phyloP scores from a whole-genome alignment of 2,888 invertebrate species.

The Chaitophorus viminalis region DNA sequence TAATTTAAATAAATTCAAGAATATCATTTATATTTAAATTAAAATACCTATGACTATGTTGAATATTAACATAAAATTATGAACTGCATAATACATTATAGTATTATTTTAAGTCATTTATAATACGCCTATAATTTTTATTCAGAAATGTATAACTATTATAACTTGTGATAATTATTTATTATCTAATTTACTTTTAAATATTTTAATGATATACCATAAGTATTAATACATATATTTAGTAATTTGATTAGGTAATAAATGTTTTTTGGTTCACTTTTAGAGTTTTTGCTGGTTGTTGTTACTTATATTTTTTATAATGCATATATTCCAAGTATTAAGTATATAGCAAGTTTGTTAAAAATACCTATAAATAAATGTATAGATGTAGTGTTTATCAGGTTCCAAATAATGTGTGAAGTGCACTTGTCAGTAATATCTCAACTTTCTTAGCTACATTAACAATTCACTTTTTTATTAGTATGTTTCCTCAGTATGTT shows the following conservation, averaged over 20 bases:
- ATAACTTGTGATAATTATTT: too few species aligned
- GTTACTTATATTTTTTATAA: neutral
- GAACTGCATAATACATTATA: too few species aligned
- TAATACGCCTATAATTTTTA: too few species aligned
- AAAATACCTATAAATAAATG: neutral
- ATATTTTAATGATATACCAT: neutral
- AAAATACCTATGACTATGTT: too few species aligned
- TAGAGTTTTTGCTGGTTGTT: neutral
- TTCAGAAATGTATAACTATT: too few species aligned
- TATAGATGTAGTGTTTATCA: neutral
- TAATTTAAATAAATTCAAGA: too few species aligned
- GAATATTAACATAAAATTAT: too few species aligned
- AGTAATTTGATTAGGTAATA: neutral
- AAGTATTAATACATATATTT: neutral
- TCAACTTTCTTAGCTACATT: neutral
- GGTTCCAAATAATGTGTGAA: neutral
- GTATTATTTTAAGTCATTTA: too few species aligned
- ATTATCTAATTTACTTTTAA: too few species aligned
- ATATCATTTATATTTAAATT: too few species aligned
- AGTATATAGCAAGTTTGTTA: neutral
- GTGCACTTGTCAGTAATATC: slow-evolving; percentile 37
- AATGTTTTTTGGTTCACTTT: neutral
- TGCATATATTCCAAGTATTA: neutral
- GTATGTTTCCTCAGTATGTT: neutral
- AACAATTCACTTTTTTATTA: neutral